These are phyloP conservation scores for Tineola bisselliella DNA, from an alignment of 2,888 invertebrate genomes.

Conservation along the genomic window DNA sequence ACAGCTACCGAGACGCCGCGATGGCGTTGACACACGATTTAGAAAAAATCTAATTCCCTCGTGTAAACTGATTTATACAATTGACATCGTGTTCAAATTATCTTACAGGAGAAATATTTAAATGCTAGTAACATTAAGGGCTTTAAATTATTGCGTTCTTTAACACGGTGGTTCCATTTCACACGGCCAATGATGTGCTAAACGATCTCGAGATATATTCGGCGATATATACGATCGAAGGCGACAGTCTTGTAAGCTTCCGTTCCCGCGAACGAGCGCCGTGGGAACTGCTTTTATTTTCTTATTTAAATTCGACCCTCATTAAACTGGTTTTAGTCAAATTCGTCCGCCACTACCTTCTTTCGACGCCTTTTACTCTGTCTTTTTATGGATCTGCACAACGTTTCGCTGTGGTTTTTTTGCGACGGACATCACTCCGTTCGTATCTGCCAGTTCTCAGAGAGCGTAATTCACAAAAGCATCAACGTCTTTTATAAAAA, in stretches of 20 bases:
- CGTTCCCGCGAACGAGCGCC: conserved; percentile 63
- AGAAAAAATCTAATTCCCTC: neutral
- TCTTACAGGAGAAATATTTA: conserved; percentile 3
- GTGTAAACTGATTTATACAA: conserved; percentile 5
- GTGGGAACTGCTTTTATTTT: conserved; percentile 66
- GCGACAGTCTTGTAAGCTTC: conserved; percentile 31
- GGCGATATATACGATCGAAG: neutral
- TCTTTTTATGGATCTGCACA: neutral
- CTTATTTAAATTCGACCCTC: conserved; percentile 68
- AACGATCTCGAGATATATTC: neutral
- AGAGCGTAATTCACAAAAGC: neutral
- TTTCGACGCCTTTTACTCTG: conserved; percentile 65
- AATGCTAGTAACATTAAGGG: conserved; percentile 2
- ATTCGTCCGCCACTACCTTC: conserved; percentile 56
- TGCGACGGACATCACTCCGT: neutral
- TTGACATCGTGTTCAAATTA: conserved; percentile 1
- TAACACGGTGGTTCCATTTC: conserved; percentile 2
- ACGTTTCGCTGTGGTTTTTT: neutral
- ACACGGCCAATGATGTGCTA: neutral
- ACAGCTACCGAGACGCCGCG: neutral
- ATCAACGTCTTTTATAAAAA: neutral
- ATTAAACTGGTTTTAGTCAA: conserved; percentile 67
- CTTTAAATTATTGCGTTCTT: conserved; percentile 8
- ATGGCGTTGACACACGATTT: neutral
- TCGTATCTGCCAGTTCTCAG: neutral